Evolutionary conservation across 1,140 invertebrate species (phyloP).

Genomic region (Lepidurus apus): DNA sequence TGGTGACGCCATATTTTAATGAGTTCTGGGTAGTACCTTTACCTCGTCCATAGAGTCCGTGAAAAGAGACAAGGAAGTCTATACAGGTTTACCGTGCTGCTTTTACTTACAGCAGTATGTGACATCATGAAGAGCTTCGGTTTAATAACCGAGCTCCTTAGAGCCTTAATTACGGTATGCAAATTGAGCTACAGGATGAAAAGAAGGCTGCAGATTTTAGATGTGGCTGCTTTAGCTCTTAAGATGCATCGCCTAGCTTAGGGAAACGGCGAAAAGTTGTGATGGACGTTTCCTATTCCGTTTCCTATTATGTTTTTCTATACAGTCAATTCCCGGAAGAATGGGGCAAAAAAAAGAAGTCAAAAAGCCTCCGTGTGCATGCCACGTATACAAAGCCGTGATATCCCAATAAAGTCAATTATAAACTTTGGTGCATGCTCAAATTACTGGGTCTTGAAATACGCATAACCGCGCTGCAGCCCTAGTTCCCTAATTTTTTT

Average conservation of each 20-base stretch:
- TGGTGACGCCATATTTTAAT: not conserved
- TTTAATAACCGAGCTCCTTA: not conserved
- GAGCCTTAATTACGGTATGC: slow-evolving; percentile 14
- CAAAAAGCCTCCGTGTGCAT: not conserved
- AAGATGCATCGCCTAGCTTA: not conserved
- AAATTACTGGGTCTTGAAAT: too few species aligned
- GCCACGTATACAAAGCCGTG: too few species aligned
- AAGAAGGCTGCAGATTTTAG: not conserved
- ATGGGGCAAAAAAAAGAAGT: not conserved
- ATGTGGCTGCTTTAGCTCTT: not conserved
- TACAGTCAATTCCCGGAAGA: not conserved
- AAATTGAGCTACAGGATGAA: not conserved
- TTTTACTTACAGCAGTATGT: not conserved
- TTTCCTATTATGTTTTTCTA: not conserved
- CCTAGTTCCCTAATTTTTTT: too few species aligned
- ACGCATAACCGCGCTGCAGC: too few species aligned
- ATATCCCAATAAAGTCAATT: too few species aligned
- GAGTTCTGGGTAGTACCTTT: not conserved
- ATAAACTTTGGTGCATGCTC: too few species aligned
- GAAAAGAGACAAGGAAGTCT: not conserved
- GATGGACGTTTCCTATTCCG: slow-evolving; percentile 6
- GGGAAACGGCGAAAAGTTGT: not conserved
- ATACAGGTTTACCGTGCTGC: not conserved
- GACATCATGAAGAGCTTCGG: not conserved
- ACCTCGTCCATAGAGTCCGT: not conserved